A percentile compares a stretch with the other conserved stretches of the same genome.
phyloP scores from a whole-genome alignment of 1,140 invertebrate species.

The Penaeus chinensis region DNA sequence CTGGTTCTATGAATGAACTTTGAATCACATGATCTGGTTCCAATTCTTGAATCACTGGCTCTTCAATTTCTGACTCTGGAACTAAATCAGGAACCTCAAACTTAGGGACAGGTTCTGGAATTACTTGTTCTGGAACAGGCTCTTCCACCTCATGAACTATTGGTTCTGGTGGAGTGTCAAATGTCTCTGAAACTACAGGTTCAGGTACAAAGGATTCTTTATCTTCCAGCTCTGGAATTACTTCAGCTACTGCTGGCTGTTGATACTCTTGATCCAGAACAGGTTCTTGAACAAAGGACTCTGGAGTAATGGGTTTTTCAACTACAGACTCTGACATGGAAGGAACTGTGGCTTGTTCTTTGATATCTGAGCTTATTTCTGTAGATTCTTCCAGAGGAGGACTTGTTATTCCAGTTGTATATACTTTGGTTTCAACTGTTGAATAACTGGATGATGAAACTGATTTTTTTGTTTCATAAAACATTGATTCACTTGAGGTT shows the following conservation, averaged over 20 bases:
- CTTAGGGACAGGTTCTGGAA: too few relatives aligned
- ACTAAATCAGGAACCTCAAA: too few relatives aligned
- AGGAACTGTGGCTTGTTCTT: background rate
- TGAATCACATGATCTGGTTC: too few relatives aligned
- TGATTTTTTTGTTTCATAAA: constrained; percentile 50
- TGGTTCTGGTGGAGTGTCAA: background rate
- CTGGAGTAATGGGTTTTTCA: too few relatives aligned
- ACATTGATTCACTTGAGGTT: constrained; percentile 35
- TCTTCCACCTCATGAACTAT: background rate
- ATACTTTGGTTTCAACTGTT: constrained; percentile 54
- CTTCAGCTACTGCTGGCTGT: too few relatives aligned
- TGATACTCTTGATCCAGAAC: too few relatives aligned
- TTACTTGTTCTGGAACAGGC: background rate
- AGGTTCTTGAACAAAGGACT: too few relatives aligned
- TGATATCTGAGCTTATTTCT: background rate
- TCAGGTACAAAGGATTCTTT: background rate
- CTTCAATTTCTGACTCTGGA: too few relatives aligned
- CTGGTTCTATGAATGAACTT: too few relatives aligned
- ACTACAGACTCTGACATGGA: too few relatives aligned
- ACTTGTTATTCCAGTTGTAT: constrained; percentile 42
- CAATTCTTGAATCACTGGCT: too few relatives aligned
- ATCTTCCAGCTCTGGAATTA: too few relatives aligned
- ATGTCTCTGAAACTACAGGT: background rate
- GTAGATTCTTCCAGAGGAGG: constrained; percentile 21
- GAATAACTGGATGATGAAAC: constrained; percentile 43